Conservation (phyloP, 2,113 vertebrate genomes). For the Lophura nycthemera region DNA sequence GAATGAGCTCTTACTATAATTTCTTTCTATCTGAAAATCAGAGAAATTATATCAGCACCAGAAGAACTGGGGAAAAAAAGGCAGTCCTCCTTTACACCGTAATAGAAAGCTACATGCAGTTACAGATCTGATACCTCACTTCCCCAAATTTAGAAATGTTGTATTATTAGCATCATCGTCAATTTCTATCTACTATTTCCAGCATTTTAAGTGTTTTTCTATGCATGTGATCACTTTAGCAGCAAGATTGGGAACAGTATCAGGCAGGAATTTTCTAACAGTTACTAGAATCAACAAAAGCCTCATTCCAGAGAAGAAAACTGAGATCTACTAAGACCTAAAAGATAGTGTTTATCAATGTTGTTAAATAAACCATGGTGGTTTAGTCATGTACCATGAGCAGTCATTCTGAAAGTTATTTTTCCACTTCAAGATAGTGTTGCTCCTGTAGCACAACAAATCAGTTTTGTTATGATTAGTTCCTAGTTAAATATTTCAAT, state of each 20-base stretch:
- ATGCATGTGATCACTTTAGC: neutral
- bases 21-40: neutral
- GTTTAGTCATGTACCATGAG: neutral
- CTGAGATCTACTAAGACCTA: neutral
- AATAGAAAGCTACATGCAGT: neutral
- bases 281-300: neutral
- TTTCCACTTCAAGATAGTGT: neutral
- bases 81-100: neutral
- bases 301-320: neutral
- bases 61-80: neutral
- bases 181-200: neutral
- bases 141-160: neutral
- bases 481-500: constrained; percentile 21
- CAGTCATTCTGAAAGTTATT: neutral
- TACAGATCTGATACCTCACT: neutral
- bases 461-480: constrained; percentile 6
- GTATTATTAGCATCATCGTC: neutral
- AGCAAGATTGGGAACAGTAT: neutral
- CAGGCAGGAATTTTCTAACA: neutral
- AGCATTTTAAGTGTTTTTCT: neutral
- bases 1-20: neutral
- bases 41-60: neutral
- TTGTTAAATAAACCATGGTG: neutral
- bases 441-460: neutral
- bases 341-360: neutral